phyloP scores from a whole-genome alignment of 2,113 vertebrate species.

The Brachypodius melanocephalos region DNA sequence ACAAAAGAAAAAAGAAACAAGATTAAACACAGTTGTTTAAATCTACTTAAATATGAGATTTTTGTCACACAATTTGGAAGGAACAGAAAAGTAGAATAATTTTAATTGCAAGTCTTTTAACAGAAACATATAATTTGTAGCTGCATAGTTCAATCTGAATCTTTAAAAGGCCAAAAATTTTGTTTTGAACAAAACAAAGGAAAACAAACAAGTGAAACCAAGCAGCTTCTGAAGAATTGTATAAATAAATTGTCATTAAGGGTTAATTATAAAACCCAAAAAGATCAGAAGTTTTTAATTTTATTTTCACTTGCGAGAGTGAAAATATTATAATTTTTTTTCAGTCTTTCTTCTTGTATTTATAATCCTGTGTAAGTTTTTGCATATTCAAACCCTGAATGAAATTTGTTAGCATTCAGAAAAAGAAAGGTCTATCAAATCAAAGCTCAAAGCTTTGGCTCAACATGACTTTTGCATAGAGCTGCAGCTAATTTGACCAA shows the following conservation, averaged over 20 bases:
- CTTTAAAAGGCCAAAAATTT: slow-evolving; percentile 17
- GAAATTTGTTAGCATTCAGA: slow-evolving; percentile 23
- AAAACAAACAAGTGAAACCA: slow-evolving; percentile 9
- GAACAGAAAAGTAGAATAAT: slow-evolving; percentile 11
- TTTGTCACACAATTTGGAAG: background rate
- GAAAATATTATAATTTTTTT: background rate
- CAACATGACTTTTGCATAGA: slow-evolving; percentile 32
- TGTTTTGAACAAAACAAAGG: background rate
- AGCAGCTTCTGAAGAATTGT: slow-evolving; percentile 22
- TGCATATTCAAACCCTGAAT: slow-evolving; percentile 62
- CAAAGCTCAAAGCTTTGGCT: slow-evolving; percentile 54
- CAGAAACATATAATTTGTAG: slow-evolving; percentile 25
- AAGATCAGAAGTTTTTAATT: background rate
- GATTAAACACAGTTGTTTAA: slow-evolving; percentile 2
- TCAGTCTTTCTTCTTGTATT: background rate
- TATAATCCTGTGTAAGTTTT: slow-evolving; percentile 46
- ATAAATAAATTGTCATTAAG: slow-evolving; percentile 3
- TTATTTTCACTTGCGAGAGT: background rate
- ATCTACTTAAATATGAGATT: slow-evolving; percentile 6
- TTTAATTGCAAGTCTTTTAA: slow-evolving; percentile 33
- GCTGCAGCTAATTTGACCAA: slow-evolving; percentile 29
- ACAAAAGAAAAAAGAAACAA: background rate
- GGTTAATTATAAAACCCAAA: background rate
- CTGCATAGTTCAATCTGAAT: slow-evolving; percentile 46
- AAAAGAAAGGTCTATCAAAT: slow-evolving; percentile 44